These are phyloP conservation scores for Eurypyga helias DNA, from an alignment of 2,113 vertebrate genomes.

Conservation along the genomic window DNA sequence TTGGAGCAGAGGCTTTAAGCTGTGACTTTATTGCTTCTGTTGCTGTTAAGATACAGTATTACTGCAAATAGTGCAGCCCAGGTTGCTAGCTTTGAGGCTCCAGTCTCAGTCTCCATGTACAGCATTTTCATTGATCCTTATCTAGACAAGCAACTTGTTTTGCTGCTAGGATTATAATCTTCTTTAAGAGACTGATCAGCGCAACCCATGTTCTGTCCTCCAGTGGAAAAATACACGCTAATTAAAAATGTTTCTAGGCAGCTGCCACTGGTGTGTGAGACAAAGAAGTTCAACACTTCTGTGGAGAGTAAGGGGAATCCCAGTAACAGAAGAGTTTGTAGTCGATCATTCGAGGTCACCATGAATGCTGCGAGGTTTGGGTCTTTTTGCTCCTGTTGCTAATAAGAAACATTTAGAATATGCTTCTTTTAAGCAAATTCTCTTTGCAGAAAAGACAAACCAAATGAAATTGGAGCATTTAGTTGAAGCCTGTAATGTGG, in stretches of 20 bases:
- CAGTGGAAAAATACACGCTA: slow-evolving; percentile 43
- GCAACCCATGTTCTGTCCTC: slow-evolving; percentile 78
- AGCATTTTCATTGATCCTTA: slow-evolving; percentile 60
- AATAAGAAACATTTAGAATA: not conserved
- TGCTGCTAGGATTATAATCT: slow-evolving; percentile 51
- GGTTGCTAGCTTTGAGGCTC: not conserved
- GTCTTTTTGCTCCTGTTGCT: not conserved
- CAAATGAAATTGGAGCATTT: not conserved
- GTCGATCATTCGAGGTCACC: not conserved
- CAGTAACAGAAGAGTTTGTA: not conserved
- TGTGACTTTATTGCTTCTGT: not conserved
- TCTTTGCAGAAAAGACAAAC: not conserved
- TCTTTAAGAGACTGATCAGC: slow-evolving; percentile 81
- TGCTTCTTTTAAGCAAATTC: not conserved
- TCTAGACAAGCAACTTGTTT: slow-evolving; percentile 39
- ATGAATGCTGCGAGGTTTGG: not conserved
- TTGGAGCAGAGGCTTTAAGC: not conserved
- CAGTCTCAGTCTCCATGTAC: not conserved
- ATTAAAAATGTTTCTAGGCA: slow-evolving; percentile 60
- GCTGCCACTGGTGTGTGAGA: not conserved
- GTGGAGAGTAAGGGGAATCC: not conserved
- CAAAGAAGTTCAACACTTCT: slow-evolving; percentile 1
- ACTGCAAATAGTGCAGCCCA: not conserved
- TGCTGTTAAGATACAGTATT: slow-evolving; percentile 21
- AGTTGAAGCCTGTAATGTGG: not conserved